Percentiles rank a stretch among this genome's conserved stretches.
Conservation (phyloP, 2,888 invertebrate genomes). For the Chymomyza fuscimana region DNA sequence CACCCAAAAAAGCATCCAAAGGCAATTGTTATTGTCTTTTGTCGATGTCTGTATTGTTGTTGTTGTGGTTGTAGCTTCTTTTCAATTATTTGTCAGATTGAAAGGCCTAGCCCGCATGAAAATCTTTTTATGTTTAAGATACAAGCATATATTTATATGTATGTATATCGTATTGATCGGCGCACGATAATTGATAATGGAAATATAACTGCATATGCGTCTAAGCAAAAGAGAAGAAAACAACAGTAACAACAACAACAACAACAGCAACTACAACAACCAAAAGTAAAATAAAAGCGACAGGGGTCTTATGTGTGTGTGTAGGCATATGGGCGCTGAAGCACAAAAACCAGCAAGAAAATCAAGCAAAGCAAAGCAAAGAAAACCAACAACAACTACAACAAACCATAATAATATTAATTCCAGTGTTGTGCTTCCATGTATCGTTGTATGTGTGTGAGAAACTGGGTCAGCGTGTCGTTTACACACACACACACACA, state of each 20-base stretch:
- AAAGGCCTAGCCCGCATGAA: not conserved
- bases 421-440: conserved; percentile 71
- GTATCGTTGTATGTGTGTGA: conserved; percentile 63
- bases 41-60: not conserved
- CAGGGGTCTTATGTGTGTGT: conserved; percentile 15
- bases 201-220: conserved; percentile 30
- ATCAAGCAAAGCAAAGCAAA: conserved; percentile 62
- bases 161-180: conserved; percentile 50
- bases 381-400: conserved; percentile 33
- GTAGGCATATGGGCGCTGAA: conserved; percentile 31
- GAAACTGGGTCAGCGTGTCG: conserved; percentile 78
- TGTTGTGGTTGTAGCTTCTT: not conserved
- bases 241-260: conserved; percentile 5
- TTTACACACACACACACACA: conserved; percentile 46
- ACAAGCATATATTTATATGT: conserved; percentile 19
- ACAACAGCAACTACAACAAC: too few relatives aligned
- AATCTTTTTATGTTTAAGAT: not conserved
- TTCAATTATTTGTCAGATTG: conserved; percentile 51
- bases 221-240: not conserved
- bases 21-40: conserved; percentile 11
- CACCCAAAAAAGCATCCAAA: conserved; percentile 28
- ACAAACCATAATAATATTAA: conserved; percentile 72
- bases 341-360: conserved; percentile 64
- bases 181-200: conserved; percentile 64
- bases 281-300: not conserved